Conservation (phyloP, 2,797 vertebrate species). For the Enteromius radiatus region DNA sequence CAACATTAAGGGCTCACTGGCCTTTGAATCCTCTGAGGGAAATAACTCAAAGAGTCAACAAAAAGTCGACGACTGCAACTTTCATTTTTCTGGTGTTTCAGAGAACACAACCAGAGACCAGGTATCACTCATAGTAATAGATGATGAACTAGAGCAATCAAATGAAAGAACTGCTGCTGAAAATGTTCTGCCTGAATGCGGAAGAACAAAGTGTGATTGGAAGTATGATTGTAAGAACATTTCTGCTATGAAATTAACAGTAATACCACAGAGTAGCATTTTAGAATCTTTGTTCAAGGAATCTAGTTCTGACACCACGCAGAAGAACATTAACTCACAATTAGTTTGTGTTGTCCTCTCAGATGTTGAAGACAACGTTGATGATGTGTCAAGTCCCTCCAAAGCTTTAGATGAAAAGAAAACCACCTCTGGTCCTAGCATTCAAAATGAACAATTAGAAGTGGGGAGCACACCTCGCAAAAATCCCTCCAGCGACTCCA, state of each 20-base stretch:
- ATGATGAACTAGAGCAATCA: constrained; percentile 19
- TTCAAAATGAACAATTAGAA: not conserved
- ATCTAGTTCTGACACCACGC: constrained; percentile 22
- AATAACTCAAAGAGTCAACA: constrained; percentile 12
- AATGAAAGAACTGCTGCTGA: not conserved
- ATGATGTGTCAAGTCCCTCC: constrained; percentile 18
- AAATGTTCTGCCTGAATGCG: constrained; percentile 10
- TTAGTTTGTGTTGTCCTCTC: constrained; percentile 40
- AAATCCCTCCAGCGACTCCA: not conserved
- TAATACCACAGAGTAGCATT: not conserved
- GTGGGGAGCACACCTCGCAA: too few relatives aligned
- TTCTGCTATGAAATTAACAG: not conserved
- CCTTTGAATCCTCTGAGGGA: not conserved
- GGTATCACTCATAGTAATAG: constrained; percentile 8
- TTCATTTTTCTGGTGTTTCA: not conserved
- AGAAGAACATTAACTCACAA: constrained; percentile 13
- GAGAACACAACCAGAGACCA: not conserved
- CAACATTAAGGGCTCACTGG: not conserved
- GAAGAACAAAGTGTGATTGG: not conserved
- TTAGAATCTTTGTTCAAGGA: constrained; percentile 4
- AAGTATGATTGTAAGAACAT: constrained; percentile 8
- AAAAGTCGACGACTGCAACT: not conserved
- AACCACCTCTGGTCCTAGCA: not conserved
- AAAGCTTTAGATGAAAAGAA: constrained; percentile 20
- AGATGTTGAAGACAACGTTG: constrained; percentile 25